Evolutionary conservation across 2,113 vertebrate species (phyloP).

Genomic region (Cichladusa arquata): DNA sequence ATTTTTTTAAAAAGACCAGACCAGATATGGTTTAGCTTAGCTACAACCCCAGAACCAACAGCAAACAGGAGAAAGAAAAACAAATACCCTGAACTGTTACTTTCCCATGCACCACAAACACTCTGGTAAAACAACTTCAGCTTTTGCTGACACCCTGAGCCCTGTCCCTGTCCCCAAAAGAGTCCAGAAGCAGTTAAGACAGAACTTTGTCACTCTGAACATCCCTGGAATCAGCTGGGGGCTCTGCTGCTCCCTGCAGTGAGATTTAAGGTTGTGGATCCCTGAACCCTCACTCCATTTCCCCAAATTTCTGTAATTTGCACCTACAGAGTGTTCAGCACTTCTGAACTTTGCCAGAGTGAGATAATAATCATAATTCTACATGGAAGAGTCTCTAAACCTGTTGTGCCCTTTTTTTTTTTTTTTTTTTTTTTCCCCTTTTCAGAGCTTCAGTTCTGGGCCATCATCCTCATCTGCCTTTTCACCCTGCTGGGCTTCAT

Average conservation of each 20-base stretch:
- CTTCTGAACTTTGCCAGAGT: background rate
- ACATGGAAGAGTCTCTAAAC: background rate
- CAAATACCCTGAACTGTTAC: background rate
- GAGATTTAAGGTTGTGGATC: background rate
- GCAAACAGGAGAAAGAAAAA: background rate
- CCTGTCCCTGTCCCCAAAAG: background rate
- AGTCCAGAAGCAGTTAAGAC: background rate
- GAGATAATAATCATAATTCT: background rate
- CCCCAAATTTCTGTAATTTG: background rate
- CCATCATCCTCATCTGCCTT: slow-evolving; percentile 77
- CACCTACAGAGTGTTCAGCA: accelerated
- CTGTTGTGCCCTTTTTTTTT: background rate
- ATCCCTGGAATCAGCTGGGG: background rate
- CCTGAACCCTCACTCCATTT: background rate
- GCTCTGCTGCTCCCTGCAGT: background rate
- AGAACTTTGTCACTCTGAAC: background rate
- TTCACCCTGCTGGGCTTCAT: slow-evolving; percentile 64
- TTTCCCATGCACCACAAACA: background rate
- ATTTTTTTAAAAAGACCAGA: background rate
- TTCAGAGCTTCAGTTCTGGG: slow-evolving; percentile 74
- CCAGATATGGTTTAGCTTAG: background rate
- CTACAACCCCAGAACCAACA: background rate
- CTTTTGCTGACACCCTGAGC: background rate
- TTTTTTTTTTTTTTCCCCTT: background rate
- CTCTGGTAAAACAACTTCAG: background rate